Base-by-base conservation (phyloP, 2,113 vertebrate species). In the Caranx ignobilis region DNA sequence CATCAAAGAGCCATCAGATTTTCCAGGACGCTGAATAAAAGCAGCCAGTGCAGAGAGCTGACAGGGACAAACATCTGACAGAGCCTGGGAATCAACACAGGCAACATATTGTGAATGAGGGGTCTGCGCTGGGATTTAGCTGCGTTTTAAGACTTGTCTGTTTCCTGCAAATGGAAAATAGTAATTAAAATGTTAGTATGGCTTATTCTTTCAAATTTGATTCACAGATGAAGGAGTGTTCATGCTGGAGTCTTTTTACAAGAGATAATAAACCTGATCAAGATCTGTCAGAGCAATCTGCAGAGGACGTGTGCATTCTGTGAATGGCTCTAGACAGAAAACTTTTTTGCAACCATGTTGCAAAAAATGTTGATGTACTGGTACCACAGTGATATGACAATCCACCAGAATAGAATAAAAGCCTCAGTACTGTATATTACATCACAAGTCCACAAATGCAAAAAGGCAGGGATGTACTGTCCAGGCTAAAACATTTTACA, bases 1-100 rank as follows among this genome's bases (percentile, higher is more conserved):
- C 79, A 71, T 90, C 73, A 88, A 84, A 90, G 71, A 56, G 54
- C 2, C 4, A 63, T 84, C 39, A n/a, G n/a, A 83, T 79, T 85
- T 80, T 75, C 56, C 48, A 32, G 41, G 54, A 31, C 11, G 5
- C 45, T 55, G 61, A 69, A 70, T 81, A 48, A 68, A 72, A 62
- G 34, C n/a, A 1, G 16, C 15, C 59, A 63, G 37, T 11, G 13
- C 32, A 26, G 48, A 69, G 10, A 26, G 41, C 48, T 75, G 74
- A 68, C 35, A 0, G 43, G 35, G 39, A 70, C 47, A 32, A 70
- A 69, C 21, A 12, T 69, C n/a, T 77, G 76, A 67, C 19, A 21
- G 11, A 34, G 31, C 66, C 21, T 32, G 48, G 5, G 69, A 68
- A 47, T 41, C 10, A 3, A 13, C 9, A 1, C 61, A 50, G 62